Evolutionary conservation across 2,797 vertebrate species (phyloP).

Genomic region (Poeciliopsis infans): DNA sequence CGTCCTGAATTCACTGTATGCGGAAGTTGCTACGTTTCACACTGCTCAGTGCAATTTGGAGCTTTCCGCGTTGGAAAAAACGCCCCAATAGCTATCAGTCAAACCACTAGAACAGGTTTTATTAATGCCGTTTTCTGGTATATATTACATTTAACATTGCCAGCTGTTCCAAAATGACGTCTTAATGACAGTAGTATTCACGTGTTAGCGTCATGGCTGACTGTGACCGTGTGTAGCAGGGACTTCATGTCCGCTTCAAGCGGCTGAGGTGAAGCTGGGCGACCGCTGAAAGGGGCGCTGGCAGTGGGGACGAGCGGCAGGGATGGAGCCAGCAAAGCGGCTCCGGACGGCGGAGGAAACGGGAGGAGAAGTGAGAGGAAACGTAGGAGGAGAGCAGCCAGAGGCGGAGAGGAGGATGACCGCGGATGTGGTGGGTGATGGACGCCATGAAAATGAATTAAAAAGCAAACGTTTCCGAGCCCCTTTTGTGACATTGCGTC

Average conservation of each 20-base stretch:
- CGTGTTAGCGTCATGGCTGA: conserved; percentile 7
- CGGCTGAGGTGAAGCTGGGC: not conserved
- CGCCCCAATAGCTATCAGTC: accelerated
- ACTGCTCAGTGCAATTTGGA: not conserved
- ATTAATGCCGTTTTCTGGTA: not conserved
- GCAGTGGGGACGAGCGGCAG: not conserved
- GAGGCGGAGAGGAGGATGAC: conserved; percentile 7
- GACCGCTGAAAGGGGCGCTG: not conserved
- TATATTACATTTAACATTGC: not conserved
- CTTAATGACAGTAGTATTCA: not conserved
- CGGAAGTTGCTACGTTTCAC: conserved; percentile 55
- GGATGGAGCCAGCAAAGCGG: conserved; percentile 43
- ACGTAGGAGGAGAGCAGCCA: not conserved
- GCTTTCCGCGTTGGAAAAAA: not conserved
- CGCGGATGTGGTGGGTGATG: conserved; percentile 68
- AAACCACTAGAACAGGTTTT: not conserved
- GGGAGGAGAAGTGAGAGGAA: not conserved
- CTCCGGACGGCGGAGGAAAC: conserved; percentile 26
- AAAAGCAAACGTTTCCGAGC: not conserved
- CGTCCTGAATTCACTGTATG: conserved; percentile 29
- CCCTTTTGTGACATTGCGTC: not conserved
- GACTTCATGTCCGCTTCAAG: not conserved
- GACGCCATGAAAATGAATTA: not conserved
- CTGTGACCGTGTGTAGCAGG: not conserved
- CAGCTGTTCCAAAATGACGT: not conserved